phyloP scores from a whole-genome alignment of 2,113 vertebrate species.

The Chloebia gouldiae region DNA sequence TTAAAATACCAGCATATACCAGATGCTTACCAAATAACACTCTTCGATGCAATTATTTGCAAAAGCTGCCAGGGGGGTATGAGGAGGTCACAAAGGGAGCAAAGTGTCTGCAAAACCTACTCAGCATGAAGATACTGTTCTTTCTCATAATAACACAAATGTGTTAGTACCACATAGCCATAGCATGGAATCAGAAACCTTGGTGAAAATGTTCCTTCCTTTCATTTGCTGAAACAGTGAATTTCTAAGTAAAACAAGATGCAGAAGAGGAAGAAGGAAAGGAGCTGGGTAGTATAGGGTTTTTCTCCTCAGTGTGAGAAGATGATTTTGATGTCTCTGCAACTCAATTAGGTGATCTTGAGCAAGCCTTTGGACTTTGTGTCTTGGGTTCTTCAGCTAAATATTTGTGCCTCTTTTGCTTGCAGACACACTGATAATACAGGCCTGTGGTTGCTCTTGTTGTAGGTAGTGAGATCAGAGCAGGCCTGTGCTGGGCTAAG shows the following conservation, averaged over 20 bases:
- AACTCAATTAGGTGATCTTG: neutral
- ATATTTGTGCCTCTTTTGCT: neutral
- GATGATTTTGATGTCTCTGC: neutral
- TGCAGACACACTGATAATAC: neutral
- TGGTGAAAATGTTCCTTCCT: neutral
- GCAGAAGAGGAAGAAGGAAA: neutral
- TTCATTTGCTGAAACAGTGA: neutral
- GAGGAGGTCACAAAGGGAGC: neutral
- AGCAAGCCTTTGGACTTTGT: neutral
- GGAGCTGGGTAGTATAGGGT: neutral
- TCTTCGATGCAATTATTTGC: neutral
- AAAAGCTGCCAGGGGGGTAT: neutral
- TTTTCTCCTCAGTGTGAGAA: neutral
- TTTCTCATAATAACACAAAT: neutral
- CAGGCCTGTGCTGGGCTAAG: neutral
- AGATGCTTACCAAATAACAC: neutral
- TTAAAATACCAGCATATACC: neutral
- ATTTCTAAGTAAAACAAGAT: neutral
- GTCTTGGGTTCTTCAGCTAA: neutral
- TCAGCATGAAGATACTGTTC: neutral
- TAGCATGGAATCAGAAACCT: neutral
- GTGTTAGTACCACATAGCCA: neutral
- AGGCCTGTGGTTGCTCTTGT: neutral
- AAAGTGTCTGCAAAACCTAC: conserved; percentile 6
- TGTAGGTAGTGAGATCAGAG: neutral